A percentile compares a stretch with the other conserved stretches of the same genome.
phyloP scores from a whole-genome alignment of 2,113 vertebrate genomes.

The Romanogobio albipinnatus region DNA sequence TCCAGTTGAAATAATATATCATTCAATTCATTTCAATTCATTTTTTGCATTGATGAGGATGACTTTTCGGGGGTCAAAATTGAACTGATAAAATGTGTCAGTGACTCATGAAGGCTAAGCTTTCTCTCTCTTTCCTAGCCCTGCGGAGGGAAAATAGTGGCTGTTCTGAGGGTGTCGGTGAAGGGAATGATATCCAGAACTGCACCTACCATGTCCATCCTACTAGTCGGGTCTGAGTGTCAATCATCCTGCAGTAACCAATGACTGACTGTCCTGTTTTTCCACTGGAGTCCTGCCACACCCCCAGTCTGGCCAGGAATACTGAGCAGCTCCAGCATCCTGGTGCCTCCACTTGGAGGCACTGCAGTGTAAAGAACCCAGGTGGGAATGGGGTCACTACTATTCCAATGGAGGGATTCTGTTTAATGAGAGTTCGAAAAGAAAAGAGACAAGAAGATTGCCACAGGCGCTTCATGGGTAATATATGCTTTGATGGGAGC shows the following conservation, averaged over 20 bases:
- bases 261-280: slow-evolving; percentile 72
- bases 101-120: too few relatives aligned
- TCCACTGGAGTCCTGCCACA: slow-evolving; percentile 70
- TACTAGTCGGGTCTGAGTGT: slow-evolving; percentile 76
- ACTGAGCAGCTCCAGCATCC: slow-evolving; percentile 72
- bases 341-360: slow-evolving; percentile 71
- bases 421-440: slow-evolving; percentile 59
- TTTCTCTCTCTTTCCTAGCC: slow-evolving; percentile 48
- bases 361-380: slow-evolving; percentile 67
- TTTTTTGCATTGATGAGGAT: too few relatives aligned
- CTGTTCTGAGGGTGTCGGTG: slow-evolving; percentile 68
- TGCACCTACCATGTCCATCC: slow-evolving; percentile 75
- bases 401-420: slow-evolving; percentile 60
- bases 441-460: slow-evolving; percentile 43
- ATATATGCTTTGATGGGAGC: slow-evolving; percentile 58
- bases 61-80: too few relatives aligned
- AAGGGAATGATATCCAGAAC: slow-evolving; percentile 67
- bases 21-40: too few relatives aligned
- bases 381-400: slow-evolving; percentile 66
- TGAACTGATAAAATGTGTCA: too few relatives aligned
- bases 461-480: slow-evolving; percentile 58
- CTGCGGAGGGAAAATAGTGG: slow-evolving; percentile 69
- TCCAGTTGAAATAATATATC: too few relatives aligned
- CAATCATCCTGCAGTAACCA: slow-evolving; percentile 57
- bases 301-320: slow-evolving; percentile 75